A percentile compares a stretch with the other conserved stretches of the same genome.
These are phyloP conservation scores for Acanthochromis polyacanthus DNA, from an alignment of 2,113 vertebrate genomes.

Conservation along the genomic window DNA sequence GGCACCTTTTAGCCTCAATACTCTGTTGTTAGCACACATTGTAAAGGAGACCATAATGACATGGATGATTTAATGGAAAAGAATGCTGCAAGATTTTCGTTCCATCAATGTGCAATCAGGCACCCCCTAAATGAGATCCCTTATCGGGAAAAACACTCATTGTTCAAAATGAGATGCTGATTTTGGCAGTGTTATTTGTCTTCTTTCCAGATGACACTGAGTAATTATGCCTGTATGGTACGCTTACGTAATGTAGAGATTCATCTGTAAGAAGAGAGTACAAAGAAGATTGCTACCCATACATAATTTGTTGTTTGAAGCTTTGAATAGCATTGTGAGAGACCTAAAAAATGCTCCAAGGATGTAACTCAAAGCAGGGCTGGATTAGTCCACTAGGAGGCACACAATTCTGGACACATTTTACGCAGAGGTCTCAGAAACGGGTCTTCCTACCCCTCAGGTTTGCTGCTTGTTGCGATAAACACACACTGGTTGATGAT, in stretches of 20 bases:
- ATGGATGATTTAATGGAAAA: constrained; percentile 50
- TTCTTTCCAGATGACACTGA: constrained; percentile 37
- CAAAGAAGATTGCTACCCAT: constrained; percentile 1
- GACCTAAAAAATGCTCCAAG: background rate
- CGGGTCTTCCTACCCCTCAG: background rate
- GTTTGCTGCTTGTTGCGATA: background rate
- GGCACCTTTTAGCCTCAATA: background rate
- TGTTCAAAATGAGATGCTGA: constrained; percentile 62
- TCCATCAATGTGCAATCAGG: constrained; percentile 45
- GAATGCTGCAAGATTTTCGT: constrained; percentile 39
- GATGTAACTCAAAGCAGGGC: background rate
- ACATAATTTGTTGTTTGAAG: constrained; percentile 2
- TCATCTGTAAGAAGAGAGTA: constrained; percentile 8
- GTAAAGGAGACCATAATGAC: constrained; percentile 27
- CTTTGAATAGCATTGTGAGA: background rate
- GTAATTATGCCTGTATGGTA: constrained; percentile 24
- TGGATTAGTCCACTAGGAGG: background rate
- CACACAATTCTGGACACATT: background rate
- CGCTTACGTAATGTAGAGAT: constrained; percentile 13
- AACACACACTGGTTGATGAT: background rate
- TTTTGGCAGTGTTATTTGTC: constrained; percentile 55
- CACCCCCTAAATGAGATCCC: constrained; percentile 54
- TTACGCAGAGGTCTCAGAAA: constrained; percentile 1
- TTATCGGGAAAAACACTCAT: constrained; percentile 67
- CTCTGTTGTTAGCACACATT: background rate